A percentile compares a stretch with the other conserved stretches of the same genome.
Conservation (phyloP, 2,797 vertebrate species). For the Salarias fasciatus region DNA sequence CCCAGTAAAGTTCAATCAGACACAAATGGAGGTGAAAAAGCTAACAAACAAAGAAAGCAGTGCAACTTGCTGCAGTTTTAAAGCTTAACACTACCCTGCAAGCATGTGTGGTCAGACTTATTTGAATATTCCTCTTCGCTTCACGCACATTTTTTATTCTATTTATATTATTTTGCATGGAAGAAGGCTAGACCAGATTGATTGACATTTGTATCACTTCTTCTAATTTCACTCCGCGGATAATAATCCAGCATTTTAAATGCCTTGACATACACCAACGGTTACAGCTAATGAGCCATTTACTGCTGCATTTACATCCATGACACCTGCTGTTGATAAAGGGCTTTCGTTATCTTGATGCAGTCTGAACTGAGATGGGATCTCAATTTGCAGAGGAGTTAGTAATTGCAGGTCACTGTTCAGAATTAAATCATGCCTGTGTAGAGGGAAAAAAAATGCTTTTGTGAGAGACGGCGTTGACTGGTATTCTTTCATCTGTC, state of each 20-base stretch:
- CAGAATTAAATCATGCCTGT: no score
- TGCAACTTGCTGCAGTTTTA: neutral
- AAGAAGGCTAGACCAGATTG: no score
- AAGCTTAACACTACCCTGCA: neutral
- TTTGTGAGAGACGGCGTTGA: no score
- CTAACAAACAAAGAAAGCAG: neutral
- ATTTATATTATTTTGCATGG: neutral
- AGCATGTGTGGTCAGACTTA: no score
- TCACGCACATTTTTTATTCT: neutral
- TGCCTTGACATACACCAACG: neutral
- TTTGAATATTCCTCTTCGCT: neutral
- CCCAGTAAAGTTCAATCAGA: conserved; percentile 12
- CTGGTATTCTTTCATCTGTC: no score
- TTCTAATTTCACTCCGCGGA: neutral
- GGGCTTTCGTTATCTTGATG: conserved; percentile 22
- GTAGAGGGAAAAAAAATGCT: no score
- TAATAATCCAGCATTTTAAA: neutral
- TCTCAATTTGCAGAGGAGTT: conserved; percentile 22
- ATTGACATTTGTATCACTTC: neutral
- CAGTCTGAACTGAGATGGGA: neutral
- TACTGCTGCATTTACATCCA: neutral
- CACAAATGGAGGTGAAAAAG: neutral
- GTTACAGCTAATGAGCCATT: neutral
- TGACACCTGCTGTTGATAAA: conserved; percentile 11
- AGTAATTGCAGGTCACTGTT: neutral